Evolutionary conservation across 2,888 invertebrate species (phyloP).

Genomic region (Calameuta pallipes): DNA sequence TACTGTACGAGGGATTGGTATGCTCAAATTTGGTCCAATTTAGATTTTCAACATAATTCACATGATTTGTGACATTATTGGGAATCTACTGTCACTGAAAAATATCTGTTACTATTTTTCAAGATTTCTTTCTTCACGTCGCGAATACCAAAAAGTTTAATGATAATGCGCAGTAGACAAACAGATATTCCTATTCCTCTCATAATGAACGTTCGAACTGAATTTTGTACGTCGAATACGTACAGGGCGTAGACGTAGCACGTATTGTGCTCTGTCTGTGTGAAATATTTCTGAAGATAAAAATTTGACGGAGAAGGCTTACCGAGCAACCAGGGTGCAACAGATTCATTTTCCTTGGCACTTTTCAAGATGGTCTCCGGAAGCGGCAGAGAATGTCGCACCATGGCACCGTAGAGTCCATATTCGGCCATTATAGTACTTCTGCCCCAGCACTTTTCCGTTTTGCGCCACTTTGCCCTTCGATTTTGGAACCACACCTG

Average conservation of each 20-base stretch:
- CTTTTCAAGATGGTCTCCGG: conserved; percentile 99
- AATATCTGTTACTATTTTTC: background rate
- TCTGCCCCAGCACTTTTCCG: conserved; percentile 99
- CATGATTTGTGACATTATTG: background rate
- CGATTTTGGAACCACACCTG: conserved; percentile 99
- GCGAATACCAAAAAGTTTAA: background rate
- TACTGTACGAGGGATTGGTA: background rate
- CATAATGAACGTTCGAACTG: background rate
- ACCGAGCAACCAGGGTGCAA: conserved; percentile 99
- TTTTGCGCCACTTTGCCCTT: conserved; percentile 99
- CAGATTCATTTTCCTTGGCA: conserved; percentile 95
- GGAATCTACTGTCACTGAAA: background rate
- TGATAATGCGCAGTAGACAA: background rate
- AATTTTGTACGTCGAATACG: background rate
- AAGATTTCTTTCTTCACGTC: background rate
- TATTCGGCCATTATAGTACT: conserved; percentile 99
- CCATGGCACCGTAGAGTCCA: conserved; percentile 99
- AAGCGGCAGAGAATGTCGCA: conserved; percentile 96
- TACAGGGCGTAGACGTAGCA: background rate
- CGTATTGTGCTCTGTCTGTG: background rate
- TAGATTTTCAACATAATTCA: background rate
- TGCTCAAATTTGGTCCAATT: background rate
- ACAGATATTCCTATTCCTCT: background rate
- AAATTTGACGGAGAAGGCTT: conserved; percentile 59
- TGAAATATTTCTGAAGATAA: background rate